Base-by-base conservation (phyloP, 2,113 vertebrate genomes). In the Microcebus jonahi region DNA sequence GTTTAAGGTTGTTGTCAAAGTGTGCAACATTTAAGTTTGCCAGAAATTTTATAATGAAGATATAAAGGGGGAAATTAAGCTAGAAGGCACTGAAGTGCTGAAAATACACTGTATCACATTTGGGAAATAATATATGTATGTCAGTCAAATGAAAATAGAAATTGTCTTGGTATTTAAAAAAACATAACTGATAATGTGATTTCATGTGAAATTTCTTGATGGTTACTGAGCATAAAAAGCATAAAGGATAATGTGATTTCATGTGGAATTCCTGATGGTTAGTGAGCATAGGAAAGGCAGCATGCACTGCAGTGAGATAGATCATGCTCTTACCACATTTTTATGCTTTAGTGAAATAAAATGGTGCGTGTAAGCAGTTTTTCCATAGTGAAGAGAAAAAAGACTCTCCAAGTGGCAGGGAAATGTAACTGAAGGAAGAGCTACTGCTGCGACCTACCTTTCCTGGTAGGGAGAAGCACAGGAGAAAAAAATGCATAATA, bases 161-260 rank as follows among this genome's bases (percentile, higher is more conserved):
- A 57, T 83, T 94, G 42, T 59, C 67, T 94, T 90, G 39, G 55
- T 90, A 29, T 84, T 95, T 77, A 36, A 81, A 83, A 70, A 94
- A 93, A 86, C 12, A 31, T 55, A 87, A 89, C 87, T 76, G 68
- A 76, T 93, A 57, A 75, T 93, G 25, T 87, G 73, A 90, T 59
- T 97, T 92, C 57, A 20, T 59, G 70, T 94, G 70, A 85, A 96
- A 94, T 70, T 93, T 92, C 57, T 73, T 95, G n/a, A 83, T 89
- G 68, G n/a, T 61, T 93, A 42, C 89, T 79, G 71, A 93, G 53
- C 86, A 77, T 91, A 61, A 71, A 87, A 95, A 96, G n/a, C 25
- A 59, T 84, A 89, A 50, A 50, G 93, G 79, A 91, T 84, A 31
- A 50, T 67, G 39, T 70, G 21, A 76, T 82, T 88, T 83, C 34